These are phyloP conservation scores for Phyllotreta cruciferae DNA, from an alignment of 2,888 invertebrate species.

Conservation along the genomic window DNA sequence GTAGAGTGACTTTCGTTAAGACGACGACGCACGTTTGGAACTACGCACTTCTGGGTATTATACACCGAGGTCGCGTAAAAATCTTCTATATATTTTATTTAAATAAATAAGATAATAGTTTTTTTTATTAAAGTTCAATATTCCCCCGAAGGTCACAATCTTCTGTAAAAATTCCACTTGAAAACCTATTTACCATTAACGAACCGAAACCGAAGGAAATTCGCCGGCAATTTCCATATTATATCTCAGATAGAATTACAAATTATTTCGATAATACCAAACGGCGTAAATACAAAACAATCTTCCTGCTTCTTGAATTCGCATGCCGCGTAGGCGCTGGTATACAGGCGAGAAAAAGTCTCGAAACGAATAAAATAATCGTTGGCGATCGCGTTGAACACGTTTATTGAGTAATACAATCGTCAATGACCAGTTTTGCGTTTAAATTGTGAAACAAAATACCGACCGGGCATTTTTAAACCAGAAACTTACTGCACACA, in stretches of 20 bases:
- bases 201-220: no score
- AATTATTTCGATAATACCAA: no score
- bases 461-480: slow-evolving; percentile 22
- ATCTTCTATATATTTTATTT: slow-evolving; percentile 1
- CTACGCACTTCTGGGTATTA: background rate
- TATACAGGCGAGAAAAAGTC: no score
- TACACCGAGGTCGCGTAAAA: slow-evolving; percentile 5
- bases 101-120: background rate
- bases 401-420: slow-evolving; percentile 16
- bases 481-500: slow-evolving; percentile 18
- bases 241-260: no score
- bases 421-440: slow-evolving; percentile 20
- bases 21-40: background rate
- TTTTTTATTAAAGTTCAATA: no score
- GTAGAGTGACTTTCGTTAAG: slow-evolving; percentile 22
- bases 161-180: no score
- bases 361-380: slow-evolving; percentile 2
- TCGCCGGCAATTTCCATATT: no score
- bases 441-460: slow-evolving; percentile 28
- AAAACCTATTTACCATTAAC: no score
- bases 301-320: no score
- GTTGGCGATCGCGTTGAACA: slow-evolving; percentile 10
- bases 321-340: no score
- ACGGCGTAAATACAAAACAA: no score
- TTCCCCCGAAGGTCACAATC: no score